Evolutionary conservation across 1,140 invertebrate genomes (phyloP).

Genomic region (Thaumetopoea pityocampa): DNA sequence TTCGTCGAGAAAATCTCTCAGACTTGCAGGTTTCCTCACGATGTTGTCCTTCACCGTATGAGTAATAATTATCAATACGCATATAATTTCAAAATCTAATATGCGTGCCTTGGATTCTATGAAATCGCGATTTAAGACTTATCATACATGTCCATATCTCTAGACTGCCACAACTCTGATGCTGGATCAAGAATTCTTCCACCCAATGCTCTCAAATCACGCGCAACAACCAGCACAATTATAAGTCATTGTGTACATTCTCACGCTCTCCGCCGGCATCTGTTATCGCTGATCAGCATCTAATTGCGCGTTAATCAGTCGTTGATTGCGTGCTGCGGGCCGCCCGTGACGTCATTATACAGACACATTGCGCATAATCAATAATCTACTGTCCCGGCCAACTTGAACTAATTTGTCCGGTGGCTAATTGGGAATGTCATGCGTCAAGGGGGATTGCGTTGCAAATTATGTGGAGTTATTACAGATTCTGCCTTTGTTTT

Average conservation of each 20-base stretch:
- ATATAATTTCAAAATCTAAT: too few relatives aligned
- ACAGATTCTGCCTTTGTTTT: too few relatives aligned
- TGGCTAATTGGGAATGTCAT: constrained; percentile 5
- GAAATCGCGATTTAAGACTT: too few relatives aligned
- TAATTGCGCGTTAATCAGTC: constrained; percentile 63
- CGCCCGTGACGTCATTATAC: constrained; percentile 54
- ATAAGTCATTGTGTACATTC: background rate
- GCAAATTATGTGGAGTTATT: too few relatives aligned
- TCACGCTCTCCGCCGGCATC: constrained; percentile 29
- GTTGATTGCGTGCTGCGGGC: constrained; percentile 43
- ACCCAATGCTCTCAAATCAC: background rate
- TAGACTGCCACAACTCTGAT: too few relatives aligned
- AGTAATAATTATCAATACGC: too few relatives aligned
- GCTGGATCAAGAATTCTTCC: too few relatives aligned
- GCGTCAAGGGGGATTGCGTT: background rate
- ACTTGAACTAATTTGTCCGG: constrained; percentile 47
- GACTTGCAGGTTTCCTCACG: too few relatives aligned
- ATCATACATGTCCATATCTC: too few relatives aligned
- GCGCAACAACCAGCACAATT: background rate
- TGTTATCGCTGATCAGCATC: constrained; percentile 48
- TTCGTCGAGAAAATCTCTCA: too few relatives aligned
- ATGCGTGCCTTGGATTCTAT: too few relatives aligned
- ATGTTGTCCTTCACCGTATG: too few relatives aligned
- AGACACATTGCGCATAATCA: constrained; percentile 26
- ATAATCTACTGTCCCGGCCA: constrained; percentile 33